Evolutionary conservation across 1,140 invertebrate genomes (phyloP).

Genomic region (Drosophila kanapiae): DNA sequence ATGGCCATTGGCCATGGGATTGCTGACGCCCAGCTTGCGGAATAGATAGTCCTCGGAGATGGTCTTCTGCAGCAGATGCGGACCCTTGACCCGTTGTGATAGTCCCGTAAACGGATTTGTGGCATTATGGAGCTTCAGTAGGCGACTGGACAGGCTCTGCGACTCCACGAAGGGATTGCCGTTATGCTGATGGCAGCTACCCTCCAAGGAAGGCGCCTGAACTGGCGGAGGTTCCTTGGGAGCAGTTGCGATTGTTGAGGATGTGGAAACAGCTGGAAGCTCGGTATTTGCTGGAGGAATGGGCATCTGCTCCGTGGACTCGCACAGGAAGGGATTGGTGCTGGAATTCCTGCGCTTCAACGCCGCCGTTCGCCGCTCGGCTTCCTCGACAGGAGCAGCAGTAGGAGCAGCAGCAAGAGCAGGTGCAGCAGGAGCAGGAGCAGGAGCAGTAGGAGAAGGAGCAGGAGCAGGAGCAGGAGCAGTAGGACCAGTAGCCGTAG

Average conservation of each 20-base stretch:
- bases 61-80: slow-evolving; percentile 82
- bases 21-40: slow-evolving; percentile 59
- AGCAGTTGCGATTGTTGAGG: neutral
- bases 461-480: neutral
- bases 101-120: slow-evolving; percentile 76
- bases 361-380: slow-evolving; percentile 27
- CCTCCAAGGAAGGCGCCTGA: neutral
- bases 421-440: no score
- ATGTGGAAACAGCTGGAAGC: neutral
- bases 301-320: slow-evolving; percentile 58
- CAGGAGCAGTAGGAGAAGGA: neutral
- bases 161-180: slow-evolving; percentile 67
- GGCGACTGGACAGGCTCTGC: slow-evolving; percentile 50
- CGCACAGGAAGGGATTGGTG: slow-evolving; percentile 82
- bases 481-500: no score
- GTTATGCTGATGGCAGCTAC: slow-evolving; percentile 28
- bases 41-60: slow-evolving; percentile 84
- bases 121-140: slow-evolving; percentile 59
- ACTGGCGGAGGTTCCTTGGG: neutral
- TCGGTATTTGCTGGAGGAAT: neutral
- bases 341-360: slow-evolving; percentile 75
- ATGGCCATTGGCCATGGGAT: slow-evolving; percentile 19
- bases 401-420: no score
- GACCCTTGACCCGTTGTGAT: slow-evolving; percentile 74
- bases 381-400: neutral